Conservation (phyloP, 2,797 vertebrate genomes). For the Paratrypauchen microcephalus region DNA sequence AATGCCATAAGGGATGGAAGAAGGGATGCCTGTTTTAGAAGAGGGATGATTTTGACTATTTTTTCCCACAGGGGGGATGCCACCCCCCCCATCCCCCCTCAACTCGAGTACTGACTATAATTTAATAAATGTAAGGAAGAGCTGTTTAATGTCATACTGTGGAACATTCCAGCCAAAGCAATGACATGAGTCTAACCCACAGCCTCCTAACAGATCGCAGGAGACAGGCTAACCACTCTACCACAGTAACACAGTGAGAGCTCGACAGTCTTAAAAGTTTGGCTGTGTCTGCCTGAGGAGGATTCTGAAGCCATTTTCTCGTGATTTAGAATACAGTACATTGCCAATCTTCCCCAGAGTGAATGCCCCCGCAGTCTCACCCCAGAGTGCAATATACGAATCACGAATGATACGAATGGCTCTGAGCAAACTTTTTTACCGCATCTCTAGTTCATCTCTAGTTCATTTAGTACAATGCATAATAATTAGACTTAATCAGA, state of each 20-base stretch:
- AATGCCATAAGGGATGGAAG: too few species aligned
- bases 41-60: too few species aligned
- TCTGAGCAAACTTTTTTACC: not conserved
- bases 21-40: too few species aligned
- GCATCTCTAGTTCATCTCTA: not conserved
- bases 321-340: slow-evolving; percentile 8
- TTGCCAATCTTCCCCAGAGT: slow-evolving; percentile 10
- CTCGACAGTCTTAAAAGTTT: not conserved
- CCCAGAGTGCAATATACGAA: not conserved
- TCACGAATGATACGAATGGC: too few species aligned
- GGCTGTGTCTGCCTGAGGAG: not conserved
- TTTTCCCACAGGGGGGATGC: too few species aligned
- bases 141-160: too few species aligned
- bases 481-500: slow-evolving; percentile 1
- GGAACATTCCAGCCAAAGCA: too few species aligned
- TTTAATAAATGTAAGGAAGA: too few species aligned
- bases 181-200: not conserved
- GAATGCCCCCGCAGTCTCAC: slow-evolving; percentile 2
- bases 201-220: not conserved
- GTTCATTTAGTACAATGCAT: not conserved
- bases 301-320: slow-evolving; percentile 4
- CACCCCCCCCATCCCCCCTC: too few species aligned
- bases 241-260: not conserved
- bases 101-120: too few species aligned
- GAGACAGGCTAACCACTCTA: not conserved